These are phyloP conservation scores for Sicus ferrugineus DNA, from an alignment of 2,888 invertebrate genomes.

Conservation along the genomic window DNA sequence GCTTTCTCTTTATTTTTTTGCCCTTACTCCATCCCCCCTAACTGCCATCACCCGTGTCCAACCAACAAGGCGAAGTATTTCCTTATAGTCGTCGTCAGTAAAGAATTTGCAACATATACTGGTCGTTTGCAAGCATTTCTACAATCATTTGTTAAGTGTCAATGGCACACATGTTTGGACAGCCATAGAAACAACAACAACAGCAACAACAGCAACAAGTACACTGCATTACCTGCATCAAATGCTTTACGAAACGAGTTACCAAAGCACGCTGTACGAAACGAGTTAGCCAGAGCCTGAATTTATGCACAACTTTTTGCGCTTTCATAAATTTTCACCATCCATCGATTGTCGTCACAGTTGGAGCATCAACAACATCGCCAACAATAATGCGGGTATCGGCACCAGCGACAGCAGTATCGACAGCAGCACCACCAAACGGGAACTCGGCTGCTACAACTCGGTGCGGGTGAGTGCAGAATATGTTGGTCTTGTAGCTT, in stretches of 20 bases:
- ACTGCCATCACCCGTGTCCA: no score
- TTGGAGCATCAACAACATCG: constrained; percentile 12
- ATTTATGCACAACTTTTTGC: constrained; percentile 60
- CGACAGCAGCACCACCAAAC: background rate
- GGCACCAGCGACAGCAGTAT: background rate
- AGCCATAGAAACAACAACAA: constrained; percentile 29
- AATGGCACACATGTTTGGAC: constrained; percentile 44
- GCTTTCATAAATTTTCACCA: constrained; percentile 53
- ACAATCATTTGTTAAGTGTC: constrained; percentile 65
- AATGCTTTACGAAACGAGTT: constrained; percentile 27
- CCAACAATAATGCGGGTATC: background rate
- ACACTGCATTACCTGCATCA: background rate
- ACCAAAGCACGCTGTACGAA: constrained; percentile 5
- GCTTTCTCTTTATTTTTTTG: no score
- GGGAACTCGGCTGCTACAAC: no score
- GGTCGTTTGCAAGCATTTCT: constrained; percentile 52
- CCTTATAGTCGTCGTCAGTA: background rate
- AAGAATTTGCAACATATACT: constrained; percentile 31
- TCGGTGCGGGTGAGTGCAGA: no score
- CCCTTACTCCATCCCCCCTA: no score
- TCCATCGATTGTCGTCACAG: constrained; percentile 26
- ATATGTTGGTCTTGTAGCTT: no score
- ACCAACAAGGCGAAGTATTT: no score
- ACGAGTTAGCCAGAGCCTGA: constrained; percentile 31
- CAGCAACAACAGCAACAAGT: constrained; percentile 29